These are phyloP conservation scores for Sebastiscus tertius DNA, from an alignment of 2,797 vertebrate species.

Conservation along the genomic window DNA sequence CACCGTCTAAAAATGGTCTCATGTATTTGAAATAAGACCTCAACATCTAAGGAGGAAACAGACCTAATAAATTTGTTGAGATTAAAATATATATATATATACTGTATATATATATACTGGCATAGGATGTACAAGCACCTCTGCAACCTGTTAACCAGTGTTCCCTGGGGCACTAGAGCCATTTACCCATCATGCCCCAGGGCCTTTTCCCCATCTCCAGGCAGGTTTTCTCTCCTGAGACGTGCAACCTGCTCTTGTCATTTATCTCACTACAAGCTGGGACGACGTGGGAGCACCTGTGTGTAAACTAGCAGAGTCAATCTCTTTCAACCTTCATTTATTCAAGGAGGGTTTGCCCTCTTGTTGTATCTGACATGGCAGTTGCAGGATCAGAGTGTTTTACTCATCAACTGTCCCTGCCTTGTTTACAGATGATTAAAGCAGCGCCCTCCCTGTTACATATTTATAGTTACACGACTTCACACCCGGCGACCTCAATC, in stretches of 20 bases:
- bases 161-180: background rate
- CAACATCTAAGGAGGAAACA: too few relatives aligned
- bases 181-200: slow-evolving; percentile 5
- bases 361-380: background rate
- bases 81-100: too few relatives aligned
- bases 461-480: slow-evolving; percentile 3
- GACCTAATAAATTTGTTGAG: background rate
- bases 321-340: background rate
- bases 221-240: background rate
- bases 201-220: background rate
- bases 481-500: background rate
- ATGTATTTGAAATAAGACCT: background rate
- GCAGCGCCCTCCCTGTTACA: background rate
- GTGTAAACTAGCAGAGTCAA: background rate
- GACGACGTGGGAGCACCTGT: background rate
- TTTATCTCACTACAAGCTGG: background rate
- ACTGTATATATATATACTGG: too few relatives aligned
- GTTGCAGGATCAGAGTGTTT: background rate
- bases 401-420: background rate
- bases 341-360: background rate
- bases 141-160: background rate
- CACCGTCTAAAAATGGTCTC: background rate
- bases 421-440: background rate
- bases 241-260: background rate
- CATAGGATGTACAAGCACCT: background rate